A percentile compares a stretch with the other conserved stretches of the same genome.
phyloP scores from a whole-genome alignment of 2,797 vertebrate species.

The Natrix natrix region DNA sequence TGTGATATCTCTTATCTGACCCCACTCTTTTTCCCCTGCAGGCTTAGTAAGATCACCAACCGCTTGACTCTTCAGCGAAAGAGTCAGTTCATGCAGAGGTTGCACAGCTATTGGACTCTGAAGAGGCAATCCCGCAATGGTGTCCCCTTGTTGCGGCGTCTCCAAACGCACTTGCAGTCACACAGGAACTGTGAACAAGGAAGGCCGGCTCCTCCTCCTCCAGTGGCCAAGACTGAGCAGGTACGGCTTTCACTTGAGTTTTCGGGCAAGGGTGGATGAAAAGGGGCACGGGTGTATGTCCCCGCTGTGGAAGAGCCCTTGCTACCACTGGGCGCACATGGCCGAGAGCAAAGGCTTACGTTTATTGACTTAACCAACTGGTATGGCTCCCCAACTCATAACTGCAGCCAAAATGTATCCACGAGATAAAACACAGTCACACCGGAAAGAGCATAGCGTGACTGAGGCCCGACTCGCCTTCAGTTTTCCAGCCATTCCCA shows the following conservation, averaged over 20 bases:
- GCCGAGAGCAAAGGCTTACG: neutral
- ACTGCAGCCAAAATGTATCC: neutral
- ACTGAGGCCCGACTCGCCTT: neutral
- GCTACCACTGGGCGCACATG: neutral
- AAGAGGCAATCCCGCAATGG: slow-evolving; percentile 98
- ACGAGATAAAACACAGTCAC: neutral
- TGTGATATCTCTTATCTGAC: neutral
- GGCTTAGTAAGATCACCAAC: slow-evolving; percentile 97
- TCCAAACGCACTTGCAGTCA: slow-evolving; percentile 96
- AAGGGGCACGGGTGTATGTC: neutral
- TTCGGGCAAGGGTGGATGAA: neutral
- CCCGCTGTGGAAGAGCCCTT: neutral
- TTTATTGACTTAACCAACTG: neutral
- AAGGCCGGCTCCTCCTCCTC: slow-evolving; percentile 15
- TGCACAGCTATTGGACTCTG: slow-evolving; percentile 98
- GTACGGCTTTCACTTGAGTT: neutral
- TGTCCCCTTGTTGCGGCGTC: slow-evolving; percentile 91
- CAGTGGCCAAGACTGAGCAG: slow-evolving; percentile 31
- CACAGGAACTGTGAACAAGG: slow-evolving; percentile 91
- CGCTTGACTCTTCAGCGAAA: slow-evolving; percentile 94
- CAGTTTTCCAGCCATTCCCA: neutral
- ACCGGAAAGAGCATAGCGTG: neutral
- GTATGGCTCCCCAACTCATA: neutral
- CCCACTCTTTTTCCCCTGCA: slow-evolving; percentile 59
- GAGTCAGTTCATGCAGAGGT: slow-evolving; percentile 98